phyloP scores from a whole-genome alignment of 1,140 invertebrate genomes.

The Drosophila equinoxialis region DNA sequence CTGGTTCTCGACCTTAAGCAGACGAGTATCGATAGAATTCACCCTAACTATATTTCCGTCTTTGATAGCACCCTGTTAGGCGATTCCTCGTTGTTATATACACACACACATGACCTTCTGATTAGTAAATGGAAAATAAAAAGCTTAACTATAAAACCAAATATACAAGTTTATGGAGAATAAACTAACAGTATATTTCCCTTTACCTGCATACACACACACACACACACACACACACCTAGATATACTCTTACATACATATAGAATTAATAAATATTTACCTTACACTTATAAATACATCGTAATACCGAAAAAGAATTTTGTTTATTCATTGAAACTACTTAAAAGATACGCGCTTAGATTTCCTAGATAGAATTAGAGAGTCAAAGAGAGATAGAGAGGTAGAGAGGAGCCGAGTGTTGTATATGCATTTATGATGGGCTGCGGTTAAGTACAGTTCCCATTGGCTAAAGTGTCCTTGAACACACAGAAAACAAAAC shows the following conservation, averaged over 20 bases:
- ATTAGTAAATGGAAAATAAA: slow-evolving; percentile 2
- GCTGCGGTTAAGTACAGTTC: slow-evolving; percentile 68
- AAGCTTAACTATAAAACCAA: slow-evolving; percentile 9
- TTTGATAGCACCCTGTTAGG: neutral
- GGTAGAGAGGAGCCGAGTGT: neutral
- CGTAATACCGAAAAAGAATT: slow-evolving; percentile 51
- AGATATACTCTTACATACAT: neutral
- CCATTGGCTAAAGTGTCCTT: slow-evolving; percentile 68
- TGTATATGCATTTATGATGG: slow-evolving; percentile 40
- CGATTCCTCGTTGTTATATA: neutral
- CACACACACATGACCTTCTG: slow-evolving; percentile 4
- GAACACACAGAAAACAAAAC: slow-evolving; percentile 15
- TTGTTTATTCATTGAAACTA: slow-evolving; percentile 75
- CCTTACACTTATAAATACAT: slow-evolving; percentile 71
- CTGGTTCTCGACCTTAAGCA: slow-evolving; percentile 6
- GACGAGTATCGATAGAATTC: neutral
- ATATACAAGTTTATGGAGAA: slow-evolving; percentile 9
- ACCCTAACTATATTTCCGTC: slow-evolving; percentile 13
- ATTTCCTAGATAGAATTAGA: slow-evolving; percentile 62
- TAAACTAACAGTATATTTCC: neutral
- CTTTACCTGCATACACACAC: no score
- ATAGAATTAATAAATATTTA: slow-evolving; percentile 56
- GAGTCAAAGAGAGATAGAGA: slow-evolving; percentile 33
- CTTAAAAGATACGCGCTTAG: slow-evolving; percentile 59
- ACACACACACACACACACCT: neutral